These are phyloP conservation scores for Andricus grossulariae DNA, from an alignment of 1,140 invertebrate genomes.

Conservation along the genomic window DNA sequence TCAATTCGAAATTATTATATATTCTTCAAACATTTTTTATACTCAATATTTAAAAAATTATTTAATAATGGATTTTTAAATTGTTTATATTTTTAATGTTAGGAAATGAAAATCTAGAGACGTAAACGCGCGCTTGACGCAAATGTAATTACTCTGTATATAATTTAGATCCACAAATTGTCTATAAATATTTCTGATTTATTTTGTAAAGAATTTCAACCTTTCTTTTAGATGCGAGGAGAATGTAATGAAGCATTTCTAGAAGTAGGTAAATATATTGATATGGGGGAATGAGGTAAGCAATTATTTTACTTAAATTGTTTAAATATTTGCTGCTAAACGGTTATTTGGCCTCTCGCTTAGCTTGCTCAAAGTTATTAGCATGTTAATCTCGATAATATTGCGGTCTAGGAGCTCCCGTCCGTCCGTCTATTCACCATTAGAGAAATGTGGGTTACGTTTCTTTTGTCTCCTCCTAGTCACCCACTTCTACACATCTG, in stretches of 20 bases:
- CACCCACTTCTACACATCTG: constrained; percentile 42
- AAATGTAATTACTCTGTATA: too few relatives aligned
- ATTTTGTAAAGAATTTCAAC: constrained; percentile 24
- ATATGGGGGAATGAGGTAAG: constrained; percentile 36
- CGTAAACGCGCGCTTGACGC: too few relatives aligned
- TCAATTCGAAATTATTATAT: too few relatives aligned
- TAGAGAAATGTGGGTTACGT: constrained; percentile 54
- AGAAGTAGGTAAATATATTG: constrained; percentile 32
- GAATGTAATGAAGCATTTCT: constrained; percentile 12
- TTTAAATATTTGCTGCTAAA: constrained; percentile 45
- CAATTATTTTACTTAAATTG: constrained; percentile 47
- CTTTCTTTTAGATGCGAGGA: neutral
- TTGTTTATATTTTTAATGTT: too few relatives aligned
- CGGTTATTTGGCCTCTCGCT: constrained; percentile 40
- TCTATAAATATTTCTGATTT: constrained; percentile 6
- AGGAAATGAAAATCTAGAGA: too few relatives aligned
- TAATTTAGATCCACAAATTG: constrained; percentile 3
- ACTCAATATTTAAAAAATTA: too few relatives aligned
- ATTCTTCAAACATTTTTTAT: too few relatives aligned
- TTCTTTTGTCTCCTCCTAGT: constrained; percentile 54
- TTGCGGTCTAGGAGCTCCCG: constrained; percentile 41
- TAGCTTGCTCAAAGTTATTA: constrained; percentile 51
- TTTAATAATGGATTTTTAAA: too few relatives aligned
- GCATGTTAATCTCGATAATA: constrained; percentile 46
- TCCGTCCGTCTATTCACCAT: constrained; percentile 45